Evolutionary conservation across 2,113 vertebrate species (phyloP).

Genomic region (Amphilophus citrinellus): DNA sequence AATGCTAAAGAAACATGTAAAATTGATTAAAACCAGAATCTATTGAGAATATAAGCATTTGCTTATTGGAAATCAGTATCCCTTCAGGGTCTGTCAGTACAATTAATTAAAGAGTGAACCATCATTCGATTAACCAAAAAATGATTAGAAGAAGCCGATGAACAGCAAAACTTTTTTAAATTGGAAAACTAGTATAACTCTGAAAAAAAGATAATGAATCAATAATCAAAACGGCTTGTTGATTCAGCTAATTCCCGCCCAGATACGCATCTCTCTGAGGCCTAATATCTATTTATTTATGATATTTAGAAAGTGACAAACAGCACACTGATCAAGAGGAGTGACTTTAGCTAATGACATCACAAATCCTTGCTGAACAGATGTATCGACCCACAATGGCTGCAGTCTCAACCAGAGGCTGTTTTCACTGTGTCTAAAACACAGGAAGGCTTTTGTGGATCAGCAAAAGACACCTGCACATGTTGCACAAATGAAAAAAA

Average conservation of each 20-base stretch:
- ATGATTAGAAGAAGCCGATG: background rate
- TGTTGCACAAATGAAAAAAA: too few relatives aligned
- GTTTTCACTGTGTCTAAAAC: too few relatives aligned
- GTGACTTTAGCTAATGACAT: background rate
- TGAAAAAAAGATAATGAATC: background rate
- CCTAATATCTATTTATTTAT: background rate
- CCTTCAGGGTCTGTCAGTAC: background rate
- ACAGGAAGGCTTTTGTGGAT: too few relatives aligned
- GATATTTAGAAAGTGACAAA: background rate
- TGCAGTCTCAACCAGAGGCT: too few relatives aligned
- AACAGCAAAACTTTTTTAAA: background rate
- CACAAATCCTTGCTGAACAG: background rate
- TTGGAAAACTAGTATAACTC: background rate
- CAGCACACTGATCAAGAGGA: background rate
- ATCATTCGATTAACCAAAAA: background rate
- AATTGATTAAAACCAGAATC: fast-evolving
- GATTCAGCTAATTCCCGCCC: background rate
- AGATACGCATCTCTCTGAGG: background rate
- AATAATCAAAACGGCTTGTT: background rate
- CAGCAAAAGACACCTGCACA: too few relatives aligned
- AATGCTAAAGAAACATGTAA: background rate
- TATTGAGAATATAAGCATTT: background rate
- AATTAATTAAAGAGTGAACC: background rate
- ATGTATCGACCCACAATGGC: too few relatives aligned
- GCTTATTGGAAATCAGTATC: background rate